A percentile compares a stretch with the other conserved stretches of the same genome.
phyloP scores from a whole-genome alignment of 2,797 vertebrate species.

The Poecilia picta region DNA sequence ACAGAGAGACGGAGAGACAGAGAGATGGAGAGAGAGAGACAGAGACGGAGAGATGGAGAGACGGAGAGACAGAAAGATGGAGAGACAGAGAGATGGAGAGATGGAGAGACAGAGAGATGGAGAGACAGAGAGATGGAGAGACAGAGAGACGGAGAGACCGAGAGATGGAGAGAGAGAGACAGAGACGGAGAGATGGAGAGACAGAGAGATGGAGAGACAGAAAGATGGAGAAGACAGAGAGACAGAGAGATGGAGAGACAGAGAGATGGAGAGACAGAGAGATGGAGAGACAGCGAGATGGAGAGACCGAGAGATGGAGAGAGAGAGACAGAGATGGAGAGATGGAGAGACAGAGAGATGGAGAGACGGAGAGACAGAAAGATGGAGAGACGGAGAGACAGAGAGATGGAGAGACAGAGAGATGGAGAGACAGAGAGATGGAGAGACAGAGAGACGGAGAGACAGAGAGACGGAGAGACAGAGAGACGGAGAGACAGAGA shows the following conservation, averaged over 20 bases:
- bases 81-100: neutral
- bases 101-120: slow-evolving; percentile 17
- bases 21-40: neutral
- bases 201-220: neutral
- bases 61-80: no score
- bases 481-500: neutral
- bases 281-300: slow-evolving; percentile 20
- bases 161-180: neutral
- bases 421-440: neutral
- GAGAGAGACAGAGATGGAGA: no score
- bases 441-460: no score
- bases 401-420: slow-evolving; percentile 31
- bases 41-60: neutral
- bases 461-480: neutral
- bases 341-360: slow-evolving; percentile 9
- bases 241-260: neutral
- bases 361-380: no score
- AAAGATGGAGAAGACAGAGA: neutral
- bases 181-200: slow-evolving; percentile 4
- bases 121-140: neutral
- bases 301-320: neutral
- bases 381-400: no score
- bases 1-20: neutral
- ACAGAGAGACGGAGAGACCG: no score
- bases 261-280: no score